Conservation (phyloP, 2,888 invertebrate genomes). For the Cinara cedri region DNA sequence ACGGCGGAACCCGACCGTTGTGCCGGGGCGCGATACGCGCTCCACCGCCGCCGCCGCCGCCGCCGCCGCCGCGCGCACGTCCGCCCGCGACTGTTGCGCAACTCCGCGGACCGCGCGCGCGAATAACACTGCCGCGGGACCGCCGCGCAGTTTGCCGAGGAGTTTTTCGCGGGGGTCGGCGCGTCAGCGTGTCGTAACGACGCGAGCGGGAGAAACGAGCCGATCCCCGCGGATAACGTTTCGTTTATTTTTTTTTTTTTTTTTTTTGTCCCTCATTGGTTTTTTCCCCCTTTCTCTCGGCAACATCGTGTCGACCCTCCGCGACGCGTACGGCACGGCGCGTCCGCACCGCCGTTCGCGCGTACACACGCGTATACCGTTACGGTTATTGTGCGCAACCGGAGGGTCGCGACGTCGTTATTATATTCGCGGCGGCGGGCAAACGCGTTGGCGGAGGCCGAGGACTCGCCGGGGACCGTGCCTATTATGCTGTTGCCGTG, state of each 20-base stretch:
- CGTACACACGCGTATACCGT: no score
- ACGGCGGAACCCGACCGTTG: slow-evolving; percentile 31
- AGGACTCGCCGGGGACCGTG: neutral
- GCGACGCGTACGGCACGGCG: neutral
- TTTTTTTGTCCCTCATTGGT: neutral
- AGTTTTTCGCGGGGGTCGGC: slow-evolving; percentile 45
- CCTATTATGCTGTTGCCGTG: no score
- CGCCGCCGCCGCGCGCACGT: no score
- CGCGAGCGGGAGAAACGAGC: slow-evolving; percentile 17
- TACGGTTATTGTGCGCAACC: slow-evolving; percentile 19
- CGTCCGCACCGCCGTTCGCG: neutral
- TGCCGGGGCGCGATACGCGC: no score
- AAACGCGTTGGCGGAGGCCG: neutral
- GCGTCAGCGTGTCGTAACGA: slow-evolving; percentile 21
- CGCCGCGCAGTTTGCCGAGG: neutral
- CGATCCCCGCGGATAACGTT: neutral
- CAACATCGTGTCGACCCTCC: slow-evolving; percentile 38
- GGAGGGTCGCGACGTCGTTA: neutral
- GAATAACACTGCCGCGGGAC: slow-evolving; percentile 30
- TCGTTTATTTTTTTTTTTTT: no score
- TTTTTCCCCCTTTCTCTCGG: no score
- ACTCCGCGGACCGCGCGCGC: no score
- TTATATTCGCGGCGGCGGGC: neutral
- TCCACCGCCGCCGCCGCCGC: no score
- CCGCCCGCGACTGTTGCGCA: no score